Conservation (phyloP, 2,113 vertebrate species). For the Castor canadensis region DNA sequence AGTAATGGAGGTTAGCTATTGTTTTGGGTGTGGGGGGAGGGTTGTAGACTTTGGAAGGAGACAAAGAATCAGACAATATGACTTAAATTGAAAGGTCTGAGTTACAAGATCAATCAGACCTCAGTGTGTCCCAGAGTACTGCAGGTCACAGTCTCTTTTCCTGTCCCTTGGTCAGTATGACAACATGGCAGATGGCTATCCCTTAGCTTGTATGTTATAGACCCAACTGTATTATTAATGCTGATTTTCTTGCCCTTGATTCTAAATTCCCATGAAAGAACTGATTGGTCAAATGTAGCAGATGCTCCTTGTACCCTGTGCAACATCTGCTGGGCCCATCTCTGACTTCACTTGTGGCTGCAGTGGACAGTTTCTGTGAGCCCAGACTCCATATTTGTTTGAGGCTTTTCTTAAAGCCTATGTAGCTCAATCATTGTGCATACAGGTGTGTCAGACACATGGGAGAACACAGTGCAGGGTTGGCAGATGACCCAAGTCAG, state of each 20-base stretch:
- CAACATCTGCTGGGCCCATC: not conserved
- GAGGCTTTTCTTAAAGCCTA: not conserved
- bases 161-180: not conserved
- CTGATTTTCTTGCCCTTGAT: not conserved
- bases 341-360: not conserved
- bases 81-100: not conserved
- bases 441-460: not conserved
- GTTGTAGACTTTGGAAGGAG: not conserved
- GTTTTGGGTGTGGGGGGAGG: not conserved
- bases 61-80: not conserved
- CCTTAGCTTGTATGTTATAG: not conserved
- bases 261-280: constrained; percentile 13
- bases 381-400: not conserved
- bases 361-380: not conserved
- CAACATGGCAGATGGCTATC: not conserved
- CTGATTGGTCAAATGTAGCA: not conserved
- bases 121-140: not conserved
- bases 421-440: not conserved
- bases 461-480: not conserved
- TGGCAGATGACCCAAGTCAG: not conserved
- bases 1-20: not conserved
- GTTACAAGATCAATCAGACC: not conserved
- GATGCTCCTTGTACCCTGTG: not conserved
- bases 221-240: not conserved
- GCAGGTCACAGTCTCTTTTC: not conserved